Base-by-base conservation (phyloP, 1,140 invertebrate genomes). In the Triops longicaudatus region DNA sequence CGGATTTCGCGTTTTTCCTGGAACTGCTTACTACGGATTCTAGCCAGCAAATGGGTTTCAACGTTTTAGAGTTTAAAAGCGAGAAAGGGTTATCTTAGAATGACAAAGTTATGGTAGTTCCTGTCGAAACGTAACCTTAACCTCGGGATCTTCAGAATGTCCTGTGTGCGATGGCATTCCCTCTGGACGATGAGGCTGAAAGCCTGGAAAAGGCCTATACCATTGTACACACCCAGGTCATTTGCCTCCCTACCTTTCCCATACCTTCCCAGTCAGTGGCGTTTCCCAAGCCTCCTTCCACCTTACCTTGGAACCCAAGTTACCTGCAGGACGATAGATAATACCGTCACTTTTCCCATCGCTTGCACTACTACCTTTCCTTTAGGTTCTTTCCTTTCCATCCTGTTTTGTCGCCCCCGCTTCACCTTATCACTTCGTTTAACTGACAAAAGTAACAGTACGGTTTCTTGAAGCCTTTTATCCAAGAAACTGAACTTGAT, bases 341-440 rank as follows among this genome's bases (percentile, higher is more conserved):
- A 22, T 63, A 63, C 50, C 50, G 50, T 63, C 50, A 63, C 50
- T 63, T 63, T 63, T 63, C 50, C 50, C 50, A 63, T 37, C 31
- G 31, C 31, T 37, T 37, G 31, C 7, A 37, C 31, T 37, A 37
- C 31, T n/a, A n/a, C 50, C 14, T 22, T 63, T 14, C n/a, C 17
- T 63, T 63, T 0, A 2, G 17, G 14, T 63, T 63, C 22, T 63
- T 63, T 63, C 50, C 50, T 63, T 63, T 63, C 50, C 9, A 22
- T 63, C 50, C 50, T 63, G 50, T 63, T 63, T 37, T 63, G 50
- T 63, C 50, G 50, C 50, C 50, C 50, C 50, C 50, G 22, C 50
- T 63, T 2, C 17, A n/a, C 50, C 50, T 63, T 63, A 63, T 63
- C 50, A n/a, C 0, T 63, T 63, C 50, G 50, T 63, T 63, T 17